Conservation (phyloP, 2,888 invertebrate species). For the Stratiomys singularior region DNA sequence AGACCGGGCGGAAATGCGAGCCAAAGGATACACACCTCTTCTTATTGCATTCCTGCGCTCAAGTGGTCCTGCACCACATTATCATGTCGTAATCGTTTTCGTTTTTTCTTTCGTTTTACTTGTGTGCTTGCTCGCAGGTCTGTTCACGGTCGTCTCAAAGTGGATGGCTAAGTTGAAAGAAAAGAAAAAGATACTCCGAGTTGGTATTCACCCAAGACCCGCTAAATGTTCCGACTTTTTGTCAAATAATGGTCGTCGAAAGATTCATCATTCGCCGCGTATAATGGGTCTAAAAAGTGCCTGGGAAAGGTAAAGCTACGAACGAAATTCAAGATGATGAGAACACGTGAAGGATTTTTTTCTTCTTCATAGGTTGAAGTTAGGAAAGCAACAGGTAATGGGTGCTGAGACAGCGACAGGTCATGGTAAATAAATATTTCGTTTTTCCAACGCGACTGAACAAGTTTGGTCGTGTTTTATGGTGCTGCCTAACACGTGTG, state of each 20-base stretch:
- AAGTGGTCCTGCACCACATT: conserved; percentile 20
- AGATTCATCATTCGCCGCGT: too few species aligned
- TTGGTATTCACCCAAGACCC: too few species aligned
- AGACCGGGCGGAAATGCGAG: conserved; percentile 9
- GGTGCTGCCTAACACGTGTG: conserved; percentile 6
- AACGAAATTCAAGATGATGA: conserved; percentile 19
- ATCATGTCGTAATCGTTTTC: conserved; percentile 30
- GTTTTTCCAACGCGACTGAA: neutral
- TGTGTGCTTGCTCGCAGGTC: conserved; percentile 11
- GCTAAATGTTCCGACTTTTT: too few species aligned
- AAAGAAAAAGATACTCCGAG: too few species aligned
- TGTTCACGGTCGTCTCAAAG: neutral
- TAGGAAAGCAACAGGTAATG: neutral
- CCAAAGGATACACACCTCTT: conserved; percentile 18
- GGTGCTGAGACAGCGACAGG: neutral
- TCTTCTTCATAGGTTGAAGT: neutral
- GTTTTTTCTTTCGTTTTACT: neutral
- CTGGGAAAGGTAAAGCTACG: conserved; percentile 20
- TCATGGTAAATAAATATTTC: neutral
- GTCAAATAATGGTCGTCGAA: too few species aligned
- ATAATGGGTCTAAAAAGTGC: conserved; percentile 3
- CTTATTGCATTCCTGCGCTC: conserved; percentile 25
- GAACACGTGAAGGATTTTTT: neutral
- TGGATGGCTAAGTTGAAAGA: too few species aligned
- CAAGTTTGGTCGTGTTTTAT: conserved; percentile 10